Evolutionary conservation across 2,797 vertebrate species (phyloP).

Genomic region (Ctenopoma kingsleyae): DNA sequence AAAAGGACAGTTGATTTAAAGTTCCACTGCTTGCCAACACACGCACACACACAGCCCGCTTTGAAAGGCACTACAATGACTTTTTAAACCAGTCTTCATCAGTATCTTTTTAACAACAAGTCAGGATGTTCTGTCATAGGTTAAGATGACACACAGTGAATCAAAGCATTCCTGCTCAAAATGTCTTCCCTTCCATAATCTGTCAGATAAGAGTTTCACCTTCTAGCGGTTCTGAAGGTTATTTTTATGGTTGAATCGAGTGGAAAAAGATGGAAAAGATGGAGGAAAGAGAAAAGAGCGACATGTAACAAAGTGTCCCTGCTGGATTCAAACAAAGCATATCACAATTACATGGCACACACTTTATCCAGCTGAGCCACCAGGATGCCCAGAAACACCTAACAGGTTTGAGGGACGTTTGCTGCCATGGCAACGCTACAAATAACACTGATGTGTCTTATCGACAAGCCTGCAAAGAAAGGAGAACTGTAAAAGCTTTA

Average conservation of each 20-base stretch:
- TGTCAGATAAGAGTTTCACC: slow-evolving; percentile 1
- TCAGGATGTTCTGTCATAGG: not conserved
- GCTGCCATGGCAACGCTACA: slow-evolving; percentile 64
- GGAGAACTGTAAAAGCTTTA: slow-evolving; percentile 22
- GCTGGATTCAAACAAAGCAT: slow-evolving; percentile 49
- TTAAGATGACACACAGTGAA: not conserved
- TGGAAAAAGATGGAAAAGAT: slow-evolving; percentile 3
- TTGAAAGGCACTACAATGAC: slow-evolving; percentile 4
- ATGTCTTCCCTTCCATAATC: slow-evolving; percentile 10
- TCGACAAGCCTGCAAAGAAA: slow-evolving; percentile 36
- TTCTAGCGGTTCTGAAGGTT: slow-evolving; percentile 13
- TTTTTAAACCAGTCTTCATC: slow-evolving; percentile 15
- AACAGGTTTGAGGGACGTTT: slow-evolving; percentile 49
- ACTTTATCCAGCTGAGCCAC: slow-evolving; percentile 63
- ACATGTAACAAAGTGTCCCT: slow-evolving; percentile 38
- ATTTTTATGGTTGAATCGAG: slow-evolving; percentile 19
- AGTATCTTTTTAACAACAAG: not conserved
- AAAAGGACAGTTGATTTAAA: slow-evolving; percentile 49
- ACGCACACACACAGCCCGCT: slow-evolving; percentile 1
- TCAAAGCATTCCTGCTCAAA: not conserved
- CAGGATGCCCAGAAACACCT: slow-evolving; percentile 46
- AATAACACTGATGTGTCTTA: slow-evolving; percentile 56
- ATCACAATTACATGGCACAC: slow-evolving; percentile 59
- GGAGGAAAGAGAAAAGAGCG: slow-evolving; percentile 5
- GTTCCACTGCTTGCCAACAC: slow-evolving; percentile 13